These are phyloP conservation scores for Amblyjoppa proteus DNA, from an alignment of 2,888 invertebrate species.

Conservation along the genomic window DNA sequence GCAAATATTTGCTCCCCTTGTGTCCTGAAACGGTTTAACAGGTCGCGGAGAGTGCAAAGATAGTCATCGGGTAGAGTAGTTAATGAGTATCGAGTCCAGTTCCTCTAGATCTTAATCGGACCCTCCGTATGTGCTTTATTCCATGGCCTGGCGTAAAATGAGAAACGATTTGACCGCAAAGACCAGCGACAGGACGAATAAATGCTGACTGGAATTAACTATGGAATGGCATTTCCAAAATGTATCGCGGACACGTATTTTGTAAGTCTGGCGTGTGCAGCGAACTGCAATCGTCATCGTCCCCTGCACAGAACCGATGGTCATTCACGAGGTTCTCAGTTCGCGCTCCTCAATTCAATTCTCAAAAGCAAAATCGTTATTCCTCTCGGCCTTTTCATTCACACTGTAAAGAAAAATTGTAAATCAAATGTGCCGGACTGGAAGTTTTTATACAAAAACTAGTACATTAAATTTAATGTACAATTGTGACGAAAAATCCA, in stretches of 20 bases:
- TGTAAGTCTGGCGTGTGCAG: constrained; percentile 30
- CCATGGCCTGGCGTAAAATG: background rate
- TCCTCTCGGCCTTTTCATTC: background rate
- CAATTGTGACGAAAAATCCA: too few relatives aligned
- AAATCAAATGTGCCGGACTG: too few relatives aligned
- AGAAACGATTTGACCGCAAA: constrained; percentile 41
- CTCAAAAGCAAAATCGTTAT: background rate
- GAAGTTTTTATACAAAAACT: too few relatives aligned
- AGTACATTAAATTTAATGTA: too few relatives aligned
- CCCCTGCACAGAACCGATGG: constrained; percentile 48
- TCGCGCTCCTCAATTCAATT: background rate
- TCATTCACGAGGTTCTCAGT: constrained; percentile 67
- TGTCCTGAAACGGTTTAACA: constrained; percentile 16
- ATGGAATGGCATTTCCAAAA: constrained; percentile 12
- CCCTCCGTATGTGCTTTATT: background rate
- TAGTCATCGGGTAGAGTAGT: constrained; percentile 10
- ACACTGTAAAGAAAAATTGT: too few relatives aligned
- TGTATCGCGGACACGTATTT: constrained; percentile 55
- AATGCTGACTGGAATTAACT: constrained; percentile 31
- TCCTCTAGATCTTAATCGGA: background rate
- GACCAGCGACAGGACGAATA: constrained; percentile 26
- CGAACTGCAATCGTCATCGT: constrained; percentile 55
- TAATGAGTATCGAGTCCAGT: constrained; percentile 25
- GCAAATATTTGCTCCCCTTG: constrained; percentile 58
- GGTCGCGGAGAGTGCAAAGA: constrained; percentile 36